Conservation (phyloP, 2,888 invertebrate species). For the Hoplodrina ambigua region DNA sequence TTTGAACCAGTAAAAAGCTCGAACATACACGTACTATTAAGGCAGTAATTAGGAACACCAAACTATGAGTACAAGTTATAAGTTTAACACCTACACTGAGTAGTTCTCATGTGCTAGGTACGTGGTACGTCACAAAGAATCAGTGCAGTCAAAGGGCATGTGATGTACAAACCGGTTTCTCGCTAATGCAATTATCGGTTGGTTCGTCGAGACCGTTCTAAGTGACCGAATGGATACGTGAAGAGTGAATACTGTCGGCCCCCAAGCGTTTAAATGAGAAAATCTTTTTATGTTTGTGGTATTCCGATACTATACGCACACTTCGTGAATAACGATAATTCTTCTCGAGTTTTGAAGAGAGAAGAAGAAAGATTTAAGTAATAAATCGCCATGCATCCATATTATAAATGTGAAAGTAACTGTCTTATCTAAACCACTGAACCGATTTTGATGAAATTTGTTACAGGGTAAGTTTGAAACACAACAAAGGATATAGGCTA, state of each 20-base stretch:
- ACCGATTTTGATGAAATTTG: too few relatives aligned
- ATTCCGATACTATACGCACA: slow-evolving; percentile 37
- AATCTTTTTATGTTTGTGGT: slow-evolving; percentile 53
- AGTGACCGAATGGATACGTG: slow-evolving; percentile 68
- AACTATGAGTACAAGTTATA: slow-evolving; percentile 48
- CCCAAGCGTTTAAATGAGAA: slow-evolving; percentile 58
- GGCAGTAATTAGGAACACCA: slow-evolving; percentile 46
- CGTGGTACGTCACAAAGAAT: slow-evolving; percentile 72
- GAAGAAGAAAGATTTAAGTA: too few relatives aligned
- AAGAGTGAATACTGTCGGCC: slow-evolving; percentile 44
- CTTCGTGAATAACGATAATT: slow-evolving; percentile 21
- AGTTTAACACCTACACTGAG: slow-evolving; percentile 55
- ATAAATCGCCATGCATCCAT: too few relatives aligned
- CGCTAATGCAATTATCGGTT: slow-evolving; percentile 82
- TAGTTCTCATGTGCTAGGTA: slow-evolving; percentile 63
- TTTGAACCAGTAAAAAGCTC: neutral
- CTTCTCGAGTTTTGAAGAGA: slow-evolving; percentile 8
- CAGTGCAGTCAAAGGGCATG: slow-evolving; percentile 81
- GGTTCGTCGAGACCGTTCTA: slow-evolving; percentile 71
- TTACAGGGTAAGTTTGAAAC: too few relatives aligned
- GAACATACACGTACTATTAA: slow-evolving; percentile 6
- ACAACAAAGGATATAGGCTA: too few relatives aligned
- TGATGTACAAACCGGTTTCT: slow-evolving; percentile 78
- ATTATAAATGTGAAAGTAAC: too few relatives aligned
- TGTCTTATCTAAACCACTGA: too few relatives aligned